These are phyloP conservation scores for Serrognathus titanus DNA, from an alignment of 2,888 invertebrate species.

Conservation along the genomic window DNA sequence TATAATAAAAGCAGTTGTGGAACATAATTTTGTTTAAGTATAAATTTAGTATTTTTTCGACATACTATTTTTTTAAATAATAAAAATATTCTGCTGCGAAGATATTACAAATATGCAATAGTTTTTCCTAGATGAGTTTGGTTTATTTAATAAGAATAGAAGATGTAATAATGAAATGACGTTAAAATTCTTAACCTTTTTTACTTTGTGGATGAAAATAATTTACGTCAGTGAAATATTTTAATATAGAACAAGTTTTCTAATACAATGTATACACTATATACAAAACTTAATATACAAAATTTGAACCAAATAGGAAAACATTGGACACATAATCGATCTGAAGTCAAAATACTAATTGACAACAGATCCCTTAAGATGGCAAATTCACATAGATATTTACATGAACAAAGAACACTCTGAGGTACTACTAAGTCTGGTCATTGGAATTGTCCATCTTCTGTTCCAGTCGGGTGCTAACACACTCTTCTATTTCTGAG, in stretches of 20 bases:
- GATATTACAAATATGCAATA: too few relatives aligned
- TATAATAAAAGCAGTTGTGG: too few relatives aligned
- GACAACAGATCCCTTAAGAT: too few relatives aligned
- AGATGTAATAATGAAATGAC: too few relatives aligned
- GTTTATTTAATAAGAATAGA: too few relatives aligned
- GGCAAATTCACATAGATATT: neutral
- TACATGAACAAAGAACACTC: neutral
- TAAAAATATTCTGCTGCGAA: too few relatives aligned
- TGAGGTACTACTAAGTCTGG: neutral
- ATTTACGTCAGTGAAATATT: neutral
- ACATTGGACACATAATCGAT: neutral
- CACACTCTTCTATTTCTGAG: slow-evolving; percentile 48
- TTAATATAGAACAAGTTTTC: neutral
- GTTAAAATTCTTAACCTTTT: too few relatives aligned
- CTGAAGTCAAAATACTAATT: neutral
- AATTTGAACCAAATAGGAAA: neutral
- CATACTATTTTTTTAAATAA: too few relatives aligned
- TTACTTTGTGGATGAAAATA: too few relatives aligned
- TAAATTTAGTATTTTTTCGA: neutral
- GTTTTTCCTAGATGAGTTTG: too few relatives aligned
- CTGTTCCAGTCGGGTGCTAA: neutral
- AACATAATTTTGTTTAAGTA: neutral
- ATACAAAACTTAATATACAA: too few relatives aligned
- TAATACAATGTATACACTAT: neutral
- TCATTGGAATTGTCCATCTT: neutral